phyloP scores from a whole-genome alignment of 2,113 vertebrate species.

The Mohoua ochrocephala region DNA sequence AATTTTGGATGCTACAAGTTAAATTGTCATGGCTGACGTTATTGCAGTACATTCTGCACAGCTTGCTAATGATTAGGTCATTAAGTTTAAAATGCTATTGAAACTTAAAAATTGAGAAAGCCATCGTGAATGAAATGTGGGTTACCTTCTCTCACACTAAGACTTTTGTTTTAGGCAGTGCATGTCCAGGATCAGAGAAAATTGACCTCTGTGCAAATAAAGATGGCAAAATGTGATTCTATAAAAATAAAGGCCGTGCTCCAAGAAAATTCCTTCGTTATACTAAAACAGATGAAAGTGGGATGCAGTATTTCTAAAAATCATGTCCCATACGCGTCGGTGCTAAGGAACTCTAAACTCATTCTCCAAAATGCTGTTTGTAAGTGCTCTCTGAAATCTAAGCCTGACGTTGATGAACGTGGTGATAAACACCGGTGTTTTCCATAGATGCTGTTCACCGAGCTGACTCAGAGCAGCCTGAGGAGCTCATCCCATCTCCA shows the following conservation, averaged over 20 bases:
- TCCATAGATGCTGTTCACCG: neutral
- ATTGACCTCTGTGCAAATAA: neutral
- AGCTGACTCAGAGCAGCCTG: neutral
- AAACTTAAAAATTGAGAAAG: neutral
- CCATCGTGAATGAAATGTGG: neutral
- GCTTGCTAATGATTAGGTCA: neutral
- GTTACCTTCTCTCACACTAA: neutral
- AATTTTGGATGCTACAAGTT: neutral
- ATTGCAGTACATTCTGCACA: neutral
- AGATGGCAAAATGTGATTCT: neutral
- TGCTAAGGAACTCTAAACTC: neutral
- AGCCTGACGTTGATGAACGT: neutral
- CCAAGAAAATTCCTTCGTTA: neutral
- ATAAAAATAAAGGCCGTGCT: neutral
- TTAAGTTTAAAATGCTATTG: neutral
- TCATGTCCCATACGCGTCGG: fast-evolving
- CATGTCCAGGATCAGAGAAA: neutral
- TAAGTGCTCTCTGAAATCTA: neutral
- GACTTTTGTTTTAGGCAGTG: neutral
- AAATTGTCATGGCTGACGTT: neutral
- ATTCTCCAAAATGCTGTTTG: fast-evolving
- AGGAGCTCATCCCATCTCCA: neutral
- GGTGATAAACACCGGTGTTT: neutral
- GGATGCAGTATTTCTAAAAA: neutral
- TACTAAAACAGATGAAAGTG: neutral